Evolutionary conservation across 2,888 invertebrate species (phyloP).

Genomic region (Auanema sp.): DNA sequence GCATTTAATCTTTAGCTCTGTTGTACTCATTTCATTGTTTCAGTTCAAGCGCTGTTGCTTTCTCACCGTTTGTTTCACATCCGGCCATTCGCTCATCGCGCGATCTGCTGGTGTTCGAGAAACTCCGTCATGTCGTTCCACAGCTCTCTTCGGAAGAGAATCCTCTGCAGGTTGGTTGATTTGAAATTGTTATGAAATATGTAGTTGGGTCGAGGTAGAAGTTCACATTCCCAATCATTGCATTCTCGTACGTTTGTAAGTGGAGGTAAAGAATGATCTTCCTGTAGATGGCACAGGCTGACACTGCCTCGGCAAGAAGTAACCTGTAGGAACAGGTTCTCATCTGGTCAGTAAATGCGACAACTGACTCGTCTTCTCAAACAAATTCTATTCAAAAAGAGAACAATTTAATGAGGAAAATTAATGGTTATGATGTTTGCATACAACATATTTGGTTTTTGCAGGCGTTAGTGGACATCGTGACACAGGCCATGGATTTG

Average conservation of each 20-base stretch:
- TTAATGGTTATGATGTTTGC: background rate
- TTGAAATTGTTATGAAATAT: background rate
- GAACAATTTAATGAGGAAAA: background rate
- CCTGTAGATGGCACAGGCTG: conserved; percentile 4
- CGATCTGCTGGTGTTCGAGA: background rate
- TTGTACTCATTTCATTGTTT: background rate
- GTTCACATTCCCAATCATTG: too few species aligned
- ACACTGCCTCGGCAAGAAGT: background rate
- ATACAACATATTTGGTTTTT: background rate
- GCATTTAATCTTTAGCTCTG: background rate
- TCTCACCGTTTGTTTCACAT: background rate
- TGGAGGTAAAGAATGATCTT: background rate
- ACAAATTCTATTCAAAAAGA: background rate
- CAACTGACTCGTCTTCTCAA: too few species aligned
- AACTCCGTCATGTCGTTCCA: background rate
- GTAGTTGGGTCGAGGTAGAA: background rate
- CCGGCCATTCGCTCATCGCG: background rate
- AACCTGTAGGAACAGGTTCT: background rate
- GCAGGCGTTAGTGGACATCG: conserved; percentile 1
- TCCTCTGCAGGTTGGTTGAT: background rate
- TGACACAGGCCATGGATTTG: conserved; percentile 5
- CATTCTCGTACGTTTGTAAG: too few species aligned
- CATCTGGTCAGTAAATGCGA: too few species aligned
- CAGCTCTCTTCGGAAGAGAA: background rate
- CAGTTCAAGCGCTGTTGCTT: background rate